Evolutionary conservation across 2,888 invertebrate genomes (phyloP).

Genomic region (Drosophila multiciliata): DNA sequence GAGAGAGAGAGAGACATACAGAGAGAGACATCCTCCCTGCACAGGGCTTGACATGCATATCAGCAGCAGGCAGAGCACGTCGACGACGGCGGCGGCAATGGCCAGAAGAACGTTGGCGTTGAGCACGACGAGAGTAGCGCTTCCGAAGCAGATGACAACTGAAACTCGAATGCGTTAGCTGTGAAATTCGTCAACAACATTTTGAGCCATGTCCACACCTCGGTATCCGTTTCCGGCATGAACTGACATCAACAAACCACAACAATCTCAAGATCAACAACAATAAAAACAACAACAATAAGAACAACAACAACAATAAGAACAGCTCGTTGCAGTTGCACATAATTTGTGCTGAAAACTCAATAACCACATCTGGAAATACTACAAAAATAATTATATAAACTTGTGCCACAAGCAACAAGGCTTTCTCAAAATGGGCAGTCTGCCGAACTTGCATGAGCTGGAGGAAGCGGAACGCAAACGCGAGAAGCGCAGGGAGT

Average conservation of each 20-base stretch:
- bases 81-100: constrained; percentile 6
- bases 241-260: constrained; percentile 25
- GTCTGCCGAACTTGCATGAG: constrained; percentile 89
- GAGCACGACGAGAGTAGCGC: constrained; percentile 31
- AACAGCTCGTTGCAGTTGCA: constrained; percentile 8
- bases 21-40: constrained; percentile 1
- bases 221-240: constrained; percentile 48
- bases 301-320: background rate
- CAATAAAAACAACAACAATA: constrained; percentile 1
- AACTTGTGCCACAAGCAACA: constrained; percentile 14
- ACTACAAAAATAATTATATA: background rate
- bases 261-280: constrained; percentile 6
- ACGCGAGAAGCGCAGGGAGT: constrained; percentile 82
- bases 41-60: constrained; percentile 19
- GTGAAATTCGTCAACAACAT: constrained; percentile 28
- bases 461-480: constrained; percentile 85
- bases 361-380: background rate
- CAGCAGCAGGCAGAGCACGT: constrained; percentile 14
- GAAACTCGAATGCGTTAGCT: constrained; percentile 16
- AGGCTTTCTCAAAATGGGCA: constrained; percentile 86
- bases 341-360: background rate
- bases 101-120: constrained; percentile 8
- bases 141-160: constrained; percentile 31
- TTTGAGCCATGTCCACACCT: constrained; percentile 34
- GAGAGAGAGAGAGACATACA: background rate